Conservation (phyloP, 2,113 vertebrate genomes). For the Melanocharis versteri region DNA sequence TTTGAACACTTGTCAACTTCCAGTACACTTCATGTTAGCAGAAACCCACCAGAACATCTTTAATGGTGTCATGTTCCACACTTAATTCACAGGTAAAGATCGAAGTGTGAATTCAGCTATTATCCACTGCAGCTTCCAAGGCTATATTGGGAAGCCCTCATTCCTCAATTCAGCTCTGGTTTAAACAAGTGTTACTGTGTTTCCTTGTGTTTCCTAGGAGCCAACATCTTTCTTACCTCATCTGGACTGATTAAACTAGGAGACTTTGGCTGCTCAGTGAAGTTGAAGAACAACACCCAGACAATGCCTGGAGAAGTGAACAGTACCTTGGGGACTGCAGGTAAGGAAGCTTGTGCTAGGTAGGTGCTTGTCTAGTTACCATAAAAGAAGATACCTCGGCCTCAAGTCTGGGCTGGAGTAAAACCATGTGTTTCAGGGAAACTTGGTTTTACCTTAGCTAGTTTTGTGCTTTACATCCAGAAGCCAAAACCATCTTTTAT, state of each 20-base stretch:
- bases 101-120: neutral
- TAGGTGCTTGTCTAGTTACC: neutral
- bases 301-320: slow-evolving; percentile 99
- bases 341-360: slow-evolving; percentile 62
- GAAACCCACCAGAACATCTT: neutral
- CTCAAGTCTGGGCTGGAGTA: neutral
- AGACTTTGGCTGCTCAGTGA: slow-evolving; percentile 97
- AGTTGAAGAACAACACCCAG: slow-evolving; percentile 95
- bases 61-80: neutral
- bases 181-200: neutral
- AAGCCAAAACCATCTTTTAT: neutral
- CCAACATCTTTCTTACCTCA: slow-evolving; percentile 97
- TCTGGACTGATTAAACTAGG: slow-evolving; percentile 95
- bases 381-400: neutral
- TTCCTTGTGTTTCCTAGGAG: slow-evolving; percentile 75
- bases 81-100: neutral
- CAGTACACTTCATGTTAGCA: neutral
- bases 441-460: neutral
- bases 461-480: neutral
- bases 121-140: neutral
- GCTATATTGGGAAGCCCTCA: neutral
- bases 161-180: neutral
- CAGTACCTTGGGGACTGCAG: slow-evolving; percentile 96
- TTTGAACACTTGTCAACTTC: neutral
- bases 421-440: neutral